Evolutionary conservation across 2,797 vertebrate species (phyloP).

Genomic region (Carapus acus): DNA sequence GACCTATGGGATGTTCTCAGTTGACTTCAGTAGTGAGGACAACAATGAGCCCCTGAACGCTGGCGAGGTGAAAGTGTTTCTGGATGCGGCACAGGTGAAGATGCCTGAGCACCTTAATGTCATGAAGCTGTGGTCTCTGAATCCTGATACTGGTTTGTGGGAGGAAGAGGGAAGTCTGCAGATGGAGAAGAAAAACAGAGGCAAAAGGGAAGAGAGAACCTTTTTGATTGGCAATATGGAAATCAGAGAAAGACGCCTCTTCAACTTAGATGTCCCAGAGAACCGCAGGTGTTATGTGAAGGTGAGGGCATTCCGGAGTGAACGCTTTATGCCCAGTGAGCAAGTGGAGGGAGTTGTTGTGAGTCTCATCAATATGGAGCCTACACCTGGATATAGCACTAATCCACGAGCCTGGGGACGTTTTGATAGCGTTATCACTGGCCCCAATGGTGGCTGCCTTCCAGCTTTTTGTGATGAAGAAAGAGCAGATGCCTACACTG

Average conservation of each 20-base stretch:
- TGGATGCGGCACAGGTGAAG: conserved; percentile 87
- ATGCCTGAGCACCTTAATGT: conserved; percentile 85
- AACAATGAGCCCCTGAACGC: conserved; percentile 84
- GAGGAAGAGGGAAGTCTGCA: conserved; percentile 90
- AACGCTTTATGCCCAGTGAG: conserved; percentile 90
- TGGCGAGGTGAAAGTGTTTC: conserved; percentile 87
- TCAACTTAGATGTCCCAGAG: conserved; percentile 96
- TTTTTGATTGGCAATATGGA: conserved; percentile 98
- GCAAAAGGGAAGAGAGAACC: conserved; percentile 89
- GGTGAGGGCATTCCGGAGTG: conserved; percentile 87
- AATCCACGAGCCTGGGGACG: conserved; percentile 96
- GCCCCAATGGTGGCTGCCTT: conserved; percentile 86
- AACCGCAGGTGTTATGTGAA: conserved; percentile 93
- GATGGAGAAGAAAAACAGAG: conserved; percentile 75
- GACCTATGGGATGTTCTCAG: conserved; percentile 97
- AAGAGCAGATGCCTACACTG: conserved; percentile 85
- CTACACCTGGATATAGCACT: conserved; percentile 83
- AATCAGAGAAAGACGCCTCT: conserved; percentile 91
- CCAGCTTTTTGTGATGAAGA: conserved; percentile 94
- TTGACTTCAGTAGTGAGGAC: conserved; percentile 86
- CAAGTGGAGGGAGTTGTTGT: conserved; percentile 91
- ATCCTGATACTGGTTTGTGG: conserved; percentile 93
- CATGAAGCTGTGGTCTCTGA: conserved; percentile 98
- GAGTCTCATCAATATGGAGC: conserved; percentile 92
- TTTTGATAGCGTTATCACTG: conserved; percentile 91